These are phyloP conservation scores for Nasonia vitripennis DNA, from an alignment of 1,140 invertebrate species.

Conservation along the genomic window DNA sequence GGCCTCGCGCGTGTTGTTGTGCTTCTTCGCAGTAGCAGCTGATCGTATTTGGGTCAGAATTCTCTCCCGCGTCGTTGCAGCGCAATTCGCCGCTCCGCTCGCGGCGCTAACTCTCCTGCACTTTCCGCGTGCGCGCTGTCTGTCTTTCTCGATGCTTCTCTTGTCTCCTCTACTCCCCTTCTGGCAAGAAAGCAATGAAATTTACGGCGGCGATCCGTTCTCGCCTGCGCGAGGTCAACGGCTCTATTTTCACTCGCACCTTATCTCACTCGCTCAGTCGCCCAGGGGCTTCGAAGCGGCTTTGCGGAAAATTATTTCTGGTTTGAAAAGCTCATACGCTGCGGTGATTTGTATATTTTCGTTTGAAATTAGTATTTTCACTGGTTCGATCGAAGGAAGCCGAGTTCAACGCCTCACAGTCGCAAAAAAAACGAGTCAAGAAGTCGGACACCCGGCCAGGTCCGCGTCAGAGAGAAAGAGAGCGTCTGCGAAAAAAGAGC, in stretches of 20 bases:
- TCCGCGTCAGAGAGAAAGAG: conserved; percentile 18
- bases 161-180: conserved; percentile 48
- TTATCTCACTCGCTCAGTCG: not conserved
- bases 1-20: conserved; percentile 18
- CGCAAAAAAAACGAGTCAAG: not conserved
- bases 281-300: not conserved
- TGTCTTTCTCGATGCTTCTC: conserved; percentile 41
- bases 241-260: conserved; percentile 39
- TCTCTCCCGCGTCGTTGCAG: conserved; percentile 68
- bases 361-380: too few relatives aligned
- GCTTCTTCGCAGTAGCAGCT: conserved; percentile 33
- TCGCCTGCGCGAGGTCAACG: conserved; percentile 41
- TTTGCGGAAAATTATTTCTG: conserved; percentile 11
- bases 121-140: conserved; percentile 20
- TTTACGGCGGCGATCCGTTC: conserved; percentile 42
- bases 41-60: conserved; percentile 69
- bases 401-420: not conserved
- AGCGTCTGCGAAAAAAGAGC: conserved; percentile 47
- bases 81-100: conserved; percentile 51
- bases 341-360: not conserved
- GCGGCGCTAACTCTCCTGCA: conserved; percentile 1
- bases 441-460: conserved; percentile 13
- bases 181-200: conserved; percentile 58
- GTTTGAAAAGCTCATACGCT: not conserved
- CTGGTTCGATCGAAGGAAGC: not conserved